These are phyloP conservation scores for Halocynthia roretzi DNA, from an alignment of 23 tunicate species.

Conservation along the genomic window DNA sequence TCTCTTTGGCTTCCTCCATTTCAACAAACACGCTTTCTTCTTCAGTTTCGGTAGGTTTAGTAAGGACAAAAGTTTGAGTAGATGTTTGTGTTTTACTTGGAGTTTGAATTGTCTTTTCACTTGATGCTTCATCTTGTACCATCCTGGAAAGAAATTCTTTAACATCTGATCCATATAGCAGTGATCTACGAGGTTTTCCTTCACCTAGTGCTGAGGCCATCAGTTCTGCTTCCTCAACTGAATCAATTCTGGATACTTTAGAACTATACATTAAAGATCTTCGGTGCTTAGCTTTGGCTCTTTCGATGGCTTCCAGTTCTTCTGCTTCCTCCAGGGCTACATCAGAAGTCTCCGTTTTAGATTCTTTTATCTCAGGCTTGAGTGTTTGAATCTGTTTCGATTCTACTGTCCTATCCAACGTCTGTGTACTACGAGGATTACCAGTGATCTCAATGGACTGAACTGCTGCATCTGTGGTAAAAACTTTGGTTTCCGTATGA, in stretches of 20 bases:
- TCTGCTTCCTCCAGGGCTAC: not conserved
- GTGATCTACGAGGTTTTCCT: slow-evolving; percentile 1
- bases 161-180: slow-evolving; percentile 5
- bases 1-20: too few species aligned
- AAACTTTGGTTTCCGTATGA: not conserved
- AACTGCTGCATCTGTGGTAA: not conserved
- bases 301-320: not conserved
- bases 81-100: too few species aligned
- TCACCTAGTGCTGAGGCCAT: not conserved
- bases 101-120: too few species aligned
- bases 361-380: not conserved
- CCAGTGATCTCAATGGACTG: not conserved
- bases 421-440: not conserved
- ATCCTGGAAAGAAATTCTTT: not conserved
- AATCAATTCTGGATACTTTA: too few species aligned
- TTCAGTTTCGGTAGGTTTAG: too few species aligned
- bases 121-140: too few species aligned
- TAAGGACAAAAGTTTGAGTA: too few species aligned
- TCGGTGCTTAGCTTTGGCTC: not conserved
- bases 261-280: not conserved
- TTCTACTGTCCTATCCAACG: not conserved
- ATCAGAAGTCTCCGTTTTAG: not conserved
- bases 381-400: not conserved
- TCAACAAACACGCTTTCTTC: too few species aligned
- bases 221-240: not conserved